Conservation (phyloP, 2,113 vertebrate species). For the Oryzias javanicus region DNA sequence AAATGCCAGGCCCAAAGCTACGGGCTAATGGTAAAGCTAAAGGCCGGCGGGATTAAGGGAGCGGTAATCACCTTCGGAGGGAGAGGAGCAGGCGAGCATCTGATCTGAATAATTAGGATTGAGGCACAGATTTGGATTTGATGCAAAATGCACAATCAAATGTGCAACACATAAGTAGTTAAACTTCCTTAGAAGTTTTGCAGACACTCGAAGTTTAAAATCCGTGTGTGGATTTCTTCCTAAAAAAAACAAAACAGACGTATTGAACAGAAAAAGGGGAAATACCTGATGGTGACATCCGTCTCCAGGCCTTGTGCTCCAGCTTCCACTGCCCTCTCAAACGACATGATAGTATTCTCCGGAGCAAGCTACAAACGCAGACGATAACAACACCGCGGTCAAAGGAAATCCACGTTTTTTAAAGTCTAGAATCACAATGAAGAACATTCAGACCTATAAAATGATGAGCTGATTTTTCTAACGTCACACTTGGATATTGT, state of each 20-base stretch:
- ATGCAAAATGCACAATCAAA: neutral
- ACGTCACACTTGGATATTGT: too few species aligned
- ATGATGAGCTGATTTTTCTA: too few species aligned
- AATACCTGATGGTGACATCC: constrained; percentile 87
- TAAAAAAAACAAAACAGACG: neutral
- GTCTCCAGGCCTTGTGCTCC: constrained; percentile 85
- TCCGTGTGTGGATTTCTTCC: too few species aligned
- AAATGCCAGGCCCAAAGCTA: constrained; percentile 4
- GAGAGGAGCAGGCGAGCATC: constrained; percentile 15
- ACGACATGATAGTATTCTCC: constrained; percentile 91
- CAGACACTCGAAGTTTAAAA: too few species aligned
- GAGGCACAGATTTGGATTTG: neutral
- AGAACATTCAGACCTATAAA: too few species aligned
- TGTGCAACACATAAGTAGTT: too few species aligned
- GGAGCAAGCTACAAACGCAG: constrained; percentile 79
- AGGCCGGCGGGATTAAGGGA: constrained; percentile 51
- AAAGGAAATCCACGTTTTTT: too few species aligned
- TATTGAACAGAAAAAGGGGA: neutral
- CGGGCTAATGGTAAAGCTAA: constrained; percentile 2
- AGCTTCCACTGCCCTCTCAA: constrained; percentile 85
- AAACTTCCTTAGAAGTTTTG: too few species aligned
- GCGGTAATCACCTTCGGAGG: constrained; percentile 43
- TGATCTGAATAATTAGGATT: constrained; percentile 21
- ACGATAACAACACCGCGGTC: neutral
- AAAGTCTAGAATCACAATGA: too few species aligned